phyloP scores from a whole-genome alignment of 1,140 invertebrate species.

The Drosophila arawakana region DNA sequence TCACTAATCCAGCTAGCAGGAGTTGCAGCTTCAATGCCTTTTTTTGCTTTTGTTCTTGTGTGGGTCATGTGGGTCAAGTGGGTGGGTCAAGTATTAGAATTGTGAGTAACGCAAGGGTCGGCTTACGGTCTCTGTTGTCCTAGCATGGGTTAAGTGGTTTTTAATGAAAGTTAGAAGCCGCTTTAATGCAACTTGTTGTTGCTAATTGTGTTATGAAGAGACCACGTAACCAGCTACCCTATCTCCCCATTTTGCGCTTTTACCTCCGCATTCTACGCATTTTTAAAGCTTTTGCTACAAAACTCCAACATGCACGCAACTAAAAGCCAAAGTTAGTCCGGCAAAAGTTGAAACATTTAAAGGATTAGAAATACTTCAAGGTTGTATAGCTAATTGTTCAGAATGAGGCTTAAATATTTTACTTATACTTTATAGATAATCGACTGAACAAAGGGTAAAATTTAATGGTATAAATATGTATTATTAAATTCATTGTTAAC shows the following conservation, averaged over 20 bases:
- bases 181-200: constrained; percentile 77
- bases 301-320: constrained; percentile 15
- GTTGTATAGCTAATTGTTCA: constrained; percentile 28
- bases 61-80: constrained; percentile 76
- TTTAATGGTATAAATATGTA: background rate
- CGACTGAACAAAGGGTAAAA: background rate
- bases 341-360: constrained; percentile 17
- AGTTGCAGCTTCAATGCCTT: constrained; percentile 46
- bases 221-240: constrained; percentile 32
- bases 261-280: constrained; percentile 1
- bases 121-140: constrained; percentile 58
- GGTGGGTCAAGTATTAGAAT: constrained; percentile 61
- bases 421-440: constrained; percentile 17
- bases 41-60: constrained; percentile 32
- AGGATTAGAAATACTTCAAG: constrained; percentile 26
- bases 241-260: too few relatives aligned
- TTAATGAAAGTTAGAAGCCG: constrained; percentile 82
- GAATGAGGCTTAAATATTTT: constrained; percentile 20
- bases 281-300: constrained; percentile 38
- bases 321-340: constrained; percentile 22
- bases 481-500: constrained; percentile 14
- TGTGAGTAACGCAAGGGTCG: constrained; percentile 40
- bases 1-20: constrained; percentile 45
- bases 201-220: constrained; percentile 59
- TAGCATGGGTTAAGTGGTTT: constrained; percentile 75